Evolutionary conservation across 23 tunicate genomes (phyloP).

Genomic region (Diplosoma virens): DNA sequence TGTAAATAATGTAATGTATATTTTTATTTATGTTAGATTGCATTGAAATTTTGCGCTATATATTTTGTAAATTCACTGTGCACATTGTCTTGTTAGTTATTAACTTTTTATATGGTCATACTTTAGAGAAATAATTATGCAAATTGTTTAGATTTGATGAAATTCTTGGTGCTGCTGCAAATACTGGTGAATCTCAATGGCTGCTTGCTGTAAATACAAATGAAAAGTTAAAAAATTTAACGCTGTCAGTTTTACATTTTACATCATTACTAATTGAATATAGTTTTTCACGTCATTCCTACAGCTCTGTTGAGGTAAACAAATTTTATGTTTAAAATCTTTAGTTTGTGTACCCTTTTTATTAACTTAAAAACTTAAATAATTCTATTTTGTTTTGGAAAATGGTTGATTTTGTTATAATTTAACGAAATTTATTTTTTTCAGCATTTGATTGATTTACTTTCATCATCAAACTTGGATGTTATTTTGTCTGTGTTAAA

Average conservation of each 20-base stretch:
- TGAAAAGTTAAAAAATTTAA: constrained; percentile 45
- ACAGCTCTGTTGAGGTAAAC: constrained; percentile 88
- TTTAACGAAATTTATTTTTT: too few relatives aligned
- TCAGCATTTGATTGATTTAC: constrained; percentile 80
- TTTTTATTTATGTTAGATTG: too few relatives aligned
- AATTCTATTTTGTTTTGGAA: too few relatives aligned
- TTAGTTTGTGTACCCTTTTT: too few relatives aligned
- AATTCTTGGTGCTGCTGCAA: constrained; percentile 56
- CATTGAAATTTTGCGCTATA: too few relatives aligned
- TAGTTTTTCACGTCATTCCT: constrained; percentile 85
- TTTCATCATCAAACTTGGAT: constrained; percentile 83
- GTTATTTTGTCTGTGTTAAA: constrained; percentile 85
- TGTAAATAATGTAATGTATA: too few relatives aligned
- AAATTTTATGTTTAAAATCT: too few relatives aligned
- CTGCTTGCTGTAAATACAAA: constrained; percentile 62
- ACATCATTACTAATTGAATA: constrained; percentile 92
- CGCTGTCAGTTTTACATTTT: constrained; percentile 71
- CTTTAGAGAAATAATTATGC: not conserved
- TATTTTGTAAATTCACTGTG: too few relatives aligned
- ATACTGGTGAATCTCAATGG: constrained; percentile 65
- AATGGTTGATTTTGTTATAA: too few relatives aligned
- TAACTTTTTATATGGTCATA: too few relatives aligned
- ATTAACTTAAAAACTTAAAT: too few relatives aligned
- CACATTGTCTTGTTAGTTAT: too few relatives aligned
- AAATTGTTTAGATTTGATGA: constrained; percentile 60